These are phyloP conservation scores for Aplodontia rufa DNA, from an alignment of 2,113 vertebrate species.

Conservation along the genomic window DNA sequence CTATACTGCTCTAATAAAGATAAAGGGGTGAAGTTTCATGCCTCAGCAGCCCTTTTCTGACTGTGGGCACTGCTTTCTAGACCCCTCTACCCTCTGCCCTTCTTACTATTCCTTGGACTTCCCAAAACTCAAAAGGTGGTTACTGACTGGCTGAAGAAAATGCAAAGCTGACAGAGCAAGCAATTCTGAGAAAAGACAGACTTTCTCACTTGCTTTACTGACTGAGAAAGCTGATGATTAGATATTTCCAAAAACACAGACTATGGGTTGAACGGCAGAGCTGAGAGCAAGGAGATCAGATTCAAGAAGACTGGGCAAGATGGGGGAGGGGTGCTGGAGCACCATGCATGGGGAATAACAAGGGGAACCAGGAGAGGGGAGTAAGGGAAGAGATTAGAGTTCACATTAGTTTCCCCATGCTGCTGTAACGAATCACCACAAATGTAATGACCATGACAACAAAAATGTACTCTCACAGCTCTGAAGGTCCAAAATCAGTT, in stretches of 20 bases:
- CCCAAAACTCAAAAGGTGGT: neutral
- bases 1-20: too few species aligned
- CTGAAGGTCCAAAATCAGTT: neutral
- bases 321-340: too few species aligned
- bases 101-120: neutral
- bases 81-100: neutral
- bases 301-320: neutral
- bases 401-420: neutral
- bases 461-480: neutral
- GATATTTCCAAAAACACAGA: neutral
- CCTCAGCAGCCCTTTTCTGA: neutral
- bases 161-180: neutral
- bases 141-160: neutral
- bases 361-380: too few species aligned
- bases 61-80: neutral
- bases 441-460: neutral
- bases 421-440: neutral
- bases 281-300: neutral
- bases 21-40: too few species aligned
- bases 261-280: neutral
- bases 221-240: neutral
- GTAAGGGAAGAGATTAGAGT: neutral
- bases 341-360: neutral
- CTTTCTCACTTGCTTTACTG: neutral
- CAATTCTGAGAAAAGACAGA: neutral